phyloP scores from a whole-genome alignment of 2,113 vertebrate species.

The Lichenostomus cassidix region DNA sequence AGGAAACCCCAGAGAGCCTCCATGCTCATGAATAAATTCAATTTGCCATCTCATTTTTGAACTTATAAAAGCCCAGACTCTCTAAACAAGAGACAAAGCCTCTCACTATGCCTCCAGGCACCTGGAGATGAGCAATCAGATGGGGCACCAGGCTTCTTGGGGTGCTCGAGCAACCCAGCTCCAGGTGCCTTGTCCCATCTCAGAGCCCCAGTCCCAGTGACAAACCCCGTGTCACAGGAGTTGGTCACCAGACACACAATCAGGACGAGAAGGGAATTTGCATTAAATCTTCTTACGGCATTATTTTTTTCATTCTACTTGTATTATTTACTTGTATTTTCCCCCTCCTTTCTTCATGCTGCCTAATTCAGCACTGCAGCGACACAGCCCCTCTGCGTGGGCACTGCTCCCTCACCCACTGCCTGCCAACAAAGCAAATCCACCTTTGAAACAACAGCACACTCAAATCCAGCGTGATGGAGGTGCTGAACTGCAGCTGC shows the following conservation, averaged over 20 bases:
- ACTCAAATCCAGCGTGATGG: not conserved
- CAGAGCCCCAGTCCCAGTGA: not conserved
- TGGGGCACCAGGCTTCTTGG: not conserved
- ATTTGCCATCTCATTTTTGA: slow-evolving; percentile 49
- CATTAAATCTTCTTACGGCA: not conserved
- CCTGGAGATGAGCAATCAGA: not conserved
- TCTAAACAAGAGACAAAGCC: slow-evolving; percentile 9
- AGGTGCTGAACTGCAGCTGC: not conserved
- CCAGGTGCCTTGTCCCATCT: not conserved
- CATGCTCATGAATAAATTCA: slow-evolving; percentile 47
- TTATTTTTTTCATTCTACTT: not conserved
- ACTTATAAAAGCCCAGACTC: not conserved
- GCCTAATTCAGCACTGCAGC: not conserved
- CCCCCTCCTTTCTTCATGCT: not conserved
- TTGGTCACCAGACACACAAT: not conserved
- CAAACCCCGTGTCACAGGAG: rapidly evolving
- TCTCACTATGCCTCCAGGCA: not conserved
- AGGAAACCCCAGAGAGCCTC: slow-evolving; percentile 46
- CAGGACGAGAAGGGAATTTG: not conserved
- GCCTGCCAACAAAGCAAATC: not conserved
- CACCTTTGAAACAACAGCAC: not conserved
- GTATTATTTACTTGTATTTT: not conserved
- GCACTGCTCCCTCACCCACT: not conserved
- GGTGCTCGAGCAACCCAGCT: rapidly evolving
- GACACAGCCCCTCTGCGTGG: not conserved